phyloP scores from a whole-genome alignment of 53 echinoderm and acorn worm species.

The Henricia sp. region DNA sequence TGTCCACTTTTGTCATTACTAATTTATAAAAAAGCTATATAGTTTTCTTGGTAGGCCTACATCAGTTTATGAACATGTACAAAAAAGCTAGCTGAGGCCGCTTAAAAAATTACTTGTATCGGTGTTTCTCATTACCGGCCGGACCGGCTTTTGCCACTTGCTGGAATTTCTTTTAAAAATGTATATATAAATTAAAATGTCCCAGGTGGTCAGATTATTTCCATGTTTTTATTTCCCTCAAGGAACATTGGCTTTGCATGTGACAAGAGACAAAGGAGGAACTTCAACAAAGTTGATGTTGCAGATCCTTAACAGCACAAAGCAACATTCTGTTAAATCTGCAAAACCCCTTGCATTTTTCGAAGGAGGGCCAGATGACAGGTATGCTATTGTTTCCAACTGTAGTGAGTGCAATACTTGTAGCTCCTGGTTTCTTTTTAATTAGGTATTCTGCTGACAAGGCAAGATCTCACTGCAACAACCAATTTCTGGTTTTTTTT shows the following conservation, averaged over 20 bases:
- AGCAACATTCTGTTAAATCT: constrained; percentile 29
- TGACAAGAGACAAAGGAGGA: constrained; percentile 42
- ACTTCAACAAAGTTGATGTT: constrained; percentile 36
- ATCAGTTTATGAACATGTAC: no score
- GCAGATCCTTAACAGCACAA: constrained; percentile 14
- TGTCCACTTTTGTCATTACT: no score
- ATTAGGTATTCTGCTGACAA: no score
- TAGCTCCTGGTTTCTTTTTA: no score
- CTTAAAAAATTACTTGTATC: not conserved
- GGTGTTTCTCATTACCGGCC: not conserved
- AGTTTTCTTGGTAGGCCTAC: not conserved
- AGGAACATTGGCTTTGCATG: constrained; percentile 22
- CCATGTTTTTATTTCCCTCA: not conserved
- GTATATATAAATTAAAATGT: not conserved
- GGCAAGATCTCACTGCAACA: no score
- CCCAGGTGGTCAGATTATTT: not conserved
- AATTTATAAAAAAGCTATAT: not conserved
- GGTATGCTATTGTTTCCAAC: not conserved
- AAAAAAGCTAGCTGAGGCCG: not conserved
- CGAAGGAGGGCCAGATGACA: constrained; percentile 42
- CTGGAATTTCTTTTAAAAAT: not conserved
- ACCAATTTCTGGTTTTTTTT: no score
- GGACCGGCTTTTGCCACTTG: no score
- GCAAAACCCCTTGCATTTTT: constrained; percentile 33
- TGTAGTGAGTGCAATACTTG: no score